A percentile compares a stretch with the other conserved stretches of the same genome.
These are phyloP conservation scores for Aspiorhynchus laticeps DNA, from an alignment of 2,113 vertebrate genomes.

Conservation along the genomic window DNA sequence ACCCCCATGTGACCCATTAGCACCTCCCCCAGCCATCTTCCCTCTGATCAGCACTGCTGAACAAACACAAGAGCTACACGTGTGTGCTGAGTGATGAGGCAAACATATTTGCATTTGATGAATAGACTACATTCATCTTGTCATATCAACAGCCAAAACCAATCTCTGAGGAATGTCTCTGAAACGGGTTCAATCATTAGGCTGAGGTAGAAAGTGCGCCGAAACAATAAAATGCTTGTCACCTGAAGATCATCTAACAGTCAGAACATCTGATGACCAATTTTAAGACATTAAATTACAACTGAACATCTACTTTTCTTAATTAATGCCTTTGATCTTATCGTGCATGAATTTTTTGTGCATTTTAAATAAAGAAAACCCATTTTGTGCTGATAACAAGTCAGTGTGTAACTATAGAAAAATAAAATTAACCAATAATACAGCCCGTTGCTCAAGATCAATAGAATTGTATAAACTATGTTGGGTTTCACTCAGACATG, in stretches of 20 bases:
- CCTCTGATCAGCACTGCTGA: slow-evolving; percentile 54
- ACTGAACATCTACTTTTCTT: neutral
- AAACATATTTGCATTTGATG: slow-evolving; percentile 63
- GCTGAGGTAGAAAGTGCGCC: slow-evolving; percentile 44
- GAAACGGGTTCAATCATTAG: slow-evolving; percentile 39
- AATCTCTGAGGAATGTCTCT: slow-evolving; percentile 53
- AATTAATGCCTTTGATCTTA: neutral
- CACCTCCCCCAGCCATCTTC: slow-evolving; percentile 52
- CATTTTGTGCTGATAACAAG: neutral
- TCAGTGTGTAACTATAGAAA: neutral
- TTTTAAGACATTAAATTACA: neutral
- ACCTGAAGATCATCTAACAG: neutral
- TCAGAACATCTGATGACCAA: neutral
- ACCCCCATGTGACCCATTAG: slow-evolving; percentile 32
- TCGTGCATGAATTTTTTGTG: neutral
- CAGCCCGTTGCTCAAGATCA: neutral
- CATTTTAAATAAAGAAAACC: neutral
- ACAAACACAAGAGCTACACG: slow-evolving; percentile 56
- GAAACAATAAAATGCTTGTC: slow-evolving; percentile 2
- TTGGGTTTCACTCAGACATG: neutral
- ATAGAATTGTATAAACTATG: neutral
- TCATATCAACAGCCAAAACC: slow-evolving; percentile 46
- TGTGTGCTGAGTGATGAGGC: slow-evolving; percentile 48
- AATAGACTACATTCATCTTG: slow-evolving; percentile 56
- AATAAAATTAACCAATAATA: neutral